These are phyloP conservation scores for Willisornis vidua DNA, from an alignment of 2,113 vertebrate genomes.

Conservation along the genomic window DNA sequence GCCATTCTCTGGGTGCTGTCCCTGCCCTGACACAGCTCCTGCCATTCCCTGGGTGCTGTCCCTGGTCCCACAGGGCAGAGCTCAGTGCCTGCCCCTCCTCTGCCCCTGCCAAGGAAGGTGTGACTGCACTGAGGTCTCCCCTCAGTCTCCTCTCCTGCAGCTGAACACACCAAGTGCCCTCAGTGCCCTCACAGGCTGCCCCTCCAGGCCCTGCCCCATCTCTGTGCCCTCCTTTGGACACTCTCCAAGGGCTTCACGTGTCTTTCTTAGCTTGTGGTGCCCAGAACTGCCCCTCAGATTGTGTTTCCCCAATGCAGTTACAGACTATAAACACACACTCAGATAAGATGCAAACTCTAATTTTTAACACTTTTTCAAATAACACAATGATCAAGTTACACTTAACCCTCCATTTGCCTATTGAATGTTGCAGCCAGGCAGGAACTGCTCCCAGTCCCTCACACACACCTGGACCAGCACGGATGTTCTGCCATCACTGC, in stretches of 20 bases:
- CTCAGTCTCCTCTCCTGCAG: neutral
- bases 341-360: rapidly evolving
- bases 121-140: neutral
- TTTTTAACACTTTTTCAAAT: neutral
- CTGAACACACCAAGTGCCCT: neutral
- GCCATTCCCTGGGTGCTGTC: neutral
- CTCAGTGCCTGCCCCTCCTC: neutral
- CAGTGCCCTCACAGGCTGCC: neutral
- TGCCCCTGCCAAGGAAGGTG: neutral
- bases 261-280: neutral
- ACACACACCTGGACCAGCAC: neutral
- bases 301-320: neutral
- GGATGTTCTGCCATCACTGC: neutral
- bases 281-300: neutral
- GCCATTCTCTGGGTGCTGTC: too few relatives aligned
- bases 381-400: neutral
- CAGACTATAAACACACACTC: neutral
- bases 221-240: neutral
- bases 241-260: too few relatives aligned
- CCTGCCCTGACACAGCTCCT: too few relatives aligned
- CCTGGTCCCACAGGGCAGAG: neutral
- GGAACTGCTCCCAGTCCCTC: neutral
- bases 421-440: neutral
- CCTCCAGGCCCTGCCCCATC: neutral
- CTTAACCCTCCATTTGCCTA: neutral